Conservation (phyloP, 2,113 vertebrate species). For the Dascyllus trimaculatus region DNA sequence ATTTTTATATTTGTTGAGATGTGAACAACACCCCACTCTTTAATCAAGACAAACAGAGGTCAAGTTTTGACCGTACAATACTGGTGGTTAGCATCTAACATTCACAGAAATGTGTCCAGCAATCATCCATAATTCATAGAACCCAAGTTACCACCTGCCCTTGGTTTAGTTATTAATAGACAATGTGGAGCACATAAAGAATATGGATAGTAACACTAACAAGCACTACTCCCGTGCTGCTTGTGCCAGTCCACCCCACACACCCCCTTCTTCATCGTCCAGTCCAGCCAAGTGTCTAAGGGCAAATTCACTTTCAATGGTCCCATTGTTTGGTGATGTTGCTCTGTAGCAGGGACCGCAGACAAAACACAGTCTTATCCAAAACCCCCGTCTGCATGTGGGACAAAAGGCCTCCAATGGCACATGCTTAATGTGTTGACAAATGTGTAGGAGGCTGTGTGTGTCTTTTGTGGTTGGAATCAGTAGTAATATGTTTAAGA, state of each 20-base stretch:
- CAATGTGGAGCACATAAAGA: too few species aligned
- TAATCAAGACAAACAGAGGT: too few species aligned
- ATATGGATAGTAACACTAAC: too few species aligned
- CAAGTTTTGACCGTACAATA: too few species aligned
- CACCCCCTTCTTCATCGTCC: not conserved
- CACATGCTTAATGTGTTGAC: slow-evolving; percentile 57
- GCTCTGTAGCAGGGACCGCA: slow-evolving; percentile 2
- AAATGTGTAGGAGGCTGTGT: slow-evolving; percentile 31
- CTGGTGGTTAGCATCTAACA: too few species aligned
- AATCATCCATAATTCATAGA: too few species aligned
- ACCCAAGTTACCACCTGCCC: too few species aligned
- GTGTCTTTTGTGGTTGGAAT: slow-evolving; percentile 37
- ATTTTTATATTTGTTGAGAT: too few species aligned
- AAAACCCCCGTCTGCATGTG: slow-evolving; percentile 19
- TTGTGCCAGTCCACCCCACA: not conserved
- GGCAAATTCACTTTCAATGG: slow-evolving; percentile 56
- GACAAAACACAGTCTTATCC: slow-evolving; percentile 43
- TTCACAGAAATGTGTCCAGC: too few species aligned
- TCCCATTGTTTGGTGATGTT: slow-evolving; percentile 57
- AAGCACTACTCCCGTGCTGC: too few species aligned
- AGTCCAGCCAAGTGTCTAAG: slow-evolving; percentile 30
- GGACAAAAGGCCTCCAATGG: slow-evolving; percentile 54
- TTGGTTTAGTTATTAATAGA: too few species aligned
- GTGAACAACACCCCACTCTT: too few species aligned
- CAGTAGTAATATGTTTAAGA: slow-evolving; percentile 32